Evolutionary conservation across 2,888 invertebrate genomes (phyloP), one percentile per base, ranked within the genome.

Genomic region (Hipparchia sbordonii): DNA sequence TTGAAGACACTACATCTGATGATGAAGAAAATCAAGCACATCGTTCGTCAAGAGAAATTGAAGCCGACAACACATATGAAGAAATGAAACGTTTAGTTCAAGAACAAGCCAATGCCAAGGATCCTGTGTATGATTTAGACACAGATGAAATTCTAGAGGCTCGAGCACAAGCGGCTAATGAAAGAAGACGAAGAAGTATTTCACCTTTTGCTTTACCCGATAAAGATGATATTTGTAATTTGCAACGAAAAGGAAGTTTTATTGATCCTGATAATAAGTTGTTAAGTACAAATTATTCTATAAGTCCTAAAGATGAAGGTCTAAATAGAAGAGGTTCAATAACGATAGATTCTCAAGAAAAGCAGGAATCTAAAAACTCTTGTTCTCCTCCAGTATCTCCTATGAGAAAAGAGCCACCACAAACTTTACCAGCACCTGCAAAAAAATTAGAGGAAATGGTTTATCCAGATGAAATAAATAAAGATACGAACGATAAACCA

Each of bases 1-100:
- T 95, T 70, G 95, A 96, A 77, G 96, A 96, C 74, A 95, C 95
- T 8, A 96, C 96, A 54, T 93, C 94, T 13, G 93, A 95, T 63
- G 94, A 94, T 76, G 94, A 94, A 80, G 93, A 94, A 61, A 74
- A 80, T 1, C 82, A 80, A 71, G 86, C 87, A 13, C 75, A 76
- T 57, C 87, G 88, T 13, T 86, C 85, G 77, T 90, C 91, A 1
- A 84, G 91, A 74, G 94, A 94, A 86, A 85, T 90, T 12, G 94
- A 94, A 86, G 93, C 94, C 33, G 94, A 94, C 78, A 89, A 86
- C 63, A 93, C 90, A 4, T 94, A 94, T 76, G 86, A 90, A 79
- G 93, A 94, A 86, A 94, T 94, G 93, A 91, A 83, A 84, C 87
- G 91, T 39, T 80, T 94, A 77, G 91, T 94, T 56, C 87, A 89